These are phyloP conservation scores for Bos taurus DNA, from an alignment of 2,113 vertebrate species.

Conservation along the genomic window DNA sequence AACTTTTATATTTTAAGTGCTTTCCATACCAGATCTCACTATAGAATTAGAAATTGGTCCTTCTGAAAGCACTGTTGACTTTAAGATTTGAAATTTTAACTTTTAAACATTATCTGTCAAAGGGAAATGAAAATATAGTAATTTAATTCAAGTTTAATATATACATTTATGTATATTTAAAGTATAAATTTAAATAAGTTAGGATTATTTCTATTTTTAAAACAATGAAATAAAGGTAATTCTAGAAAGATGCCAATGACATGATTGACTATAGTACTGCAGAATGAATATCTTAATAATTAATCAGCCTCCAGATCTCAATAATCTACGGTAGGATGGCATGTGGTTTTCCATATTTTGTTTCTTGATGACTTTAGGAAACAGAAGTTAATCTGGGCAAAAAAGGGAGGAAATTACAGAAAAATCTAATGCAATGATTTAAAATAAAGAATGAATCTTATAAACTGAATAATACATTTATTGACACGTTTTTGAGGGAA, in stretches of 20 bases:
- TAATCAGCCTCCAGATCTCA: background rate
- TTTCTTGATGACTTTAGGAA: constrained; percentile 16
- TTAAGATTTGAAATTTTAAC: constrained; percentile 4
- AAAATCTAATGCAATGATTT: background rate
- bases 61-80: background rate
- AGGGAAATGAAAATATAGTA: background rate
- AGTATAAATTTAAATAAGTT: background rate
- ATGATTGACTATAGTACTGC: background rate
- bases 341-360: background rate
- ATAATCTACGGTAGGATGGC: background rate
- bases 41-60: constrained; percentile 5
- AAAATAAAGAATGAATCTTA: background rate
- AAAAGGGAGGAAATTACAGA: background rate
- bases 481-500: background rate
- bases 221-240: background rate
- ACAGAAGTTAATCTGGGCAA: background rate
- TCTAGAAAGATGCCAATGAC: background rate
- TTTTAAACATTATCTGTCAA: background rate
- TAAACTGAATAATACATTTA: background rate
- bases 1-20: constrained; percentile 11
- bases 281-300: background rate
- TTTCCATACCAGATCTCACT: background rate
- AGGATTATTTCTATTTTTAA: constrained; percentile 11
- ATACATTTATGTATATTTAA: background rate
- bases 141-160: background rate